Conservation (phyloP, 2,113 vertebrate genomes). For the Istiophorus platypterus region DNA sequence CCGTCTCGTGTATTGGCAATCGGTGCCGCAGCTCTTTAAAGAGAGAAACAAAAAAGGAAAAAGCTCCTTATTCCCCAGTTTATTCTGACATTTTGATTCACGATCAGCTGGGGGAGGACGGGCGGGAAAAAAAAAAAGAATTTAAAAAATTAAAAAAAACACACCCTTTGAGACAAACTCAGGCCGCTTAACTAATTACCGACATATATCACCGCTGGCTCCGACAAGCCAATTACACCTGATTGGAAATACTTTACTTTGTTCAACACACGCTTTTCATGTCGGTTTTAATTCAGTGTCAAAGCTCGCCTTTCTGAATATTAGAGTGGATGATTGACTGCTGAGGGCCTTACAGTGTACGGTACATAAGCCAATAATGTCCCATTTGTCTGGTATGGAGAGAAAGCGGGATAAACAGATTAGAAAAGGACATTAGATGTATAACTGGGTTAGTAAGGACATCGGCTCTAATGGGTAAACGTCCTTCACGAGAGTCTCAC, state of each 20-base stretch:
- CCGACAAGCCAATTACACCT: constrained; percentile 99
- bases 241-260: constrained; percentile 98
- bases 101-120: constrained; percentile 84
- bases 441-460: constrained; percentile 91
- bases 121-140: constrained; percentile 37
- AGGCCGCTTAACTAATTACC: constrained; percentile 93
- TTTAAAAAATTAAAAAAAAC: constrained; percentile 62
- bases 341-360: constrained; percentile 58
- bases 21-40: constrained; percentile 21
- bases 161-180: constrained; percentile 92
- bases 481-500: constrained; percentile 95
- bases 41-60: too few species aligned
- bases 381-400: constrained; percentile 96
- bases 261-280: constrained; percentile 99
- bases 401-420: constrained; percentile 95
- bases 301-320: constrained; percentile 90
- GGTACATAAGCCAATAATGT: constrained; percentile 96
- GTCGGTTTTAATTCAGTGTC: constrained; percentile 99
- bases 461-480: constrained; percentile 95
- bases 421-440: constrained; percentile 77
- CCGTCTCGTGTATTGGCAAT: constrained; percentile 21
- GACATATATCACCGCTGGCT: constrained; percentile 96
- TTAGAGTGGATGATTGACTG: constrained; percentile 99
- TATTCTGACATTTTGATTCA: constrained; percentile 94
- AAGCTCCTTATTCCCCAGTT: constrained; percentile 51